Evolutionary conservation across 2,797 vertebrate genomes (phyloP), one percentile per base, ranked within the genome.

Genomic region (Lerista edwardsae): DNA sequence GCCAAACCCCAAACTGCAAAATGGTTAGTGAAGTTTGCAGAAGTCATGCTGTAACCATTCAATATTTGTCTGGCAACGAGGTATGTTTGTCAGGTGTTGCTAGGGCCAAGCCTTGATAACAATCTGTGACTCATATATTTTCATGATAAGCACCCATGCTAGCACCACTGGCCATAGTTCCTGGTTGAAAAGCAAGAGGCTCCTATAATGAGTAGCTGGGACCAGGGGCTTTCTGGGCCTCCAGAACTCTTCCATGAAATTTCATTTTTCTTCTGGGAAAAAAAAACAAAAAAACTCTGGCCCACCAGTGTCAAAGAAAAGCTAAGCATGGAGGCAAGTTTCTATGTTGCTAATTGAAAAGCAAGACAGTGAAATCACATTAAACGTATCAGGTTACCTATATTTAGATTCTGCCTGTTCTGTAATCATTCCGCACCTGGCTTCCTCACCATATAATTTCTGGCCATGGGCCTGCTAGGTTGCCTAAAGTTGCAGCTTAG

Each of bases 41-140:
- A 83, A 77, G 29, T 77, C 51, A n/a, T n/a, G n/a, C 51, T 69
- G 31, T 67, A 57, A n/a, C 64, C 51, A n/a, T 34, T 77, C 65
- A 39, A 61, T 71, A 51, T 77, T 84, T 84, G 36, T 27, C 44
- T 77, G 57, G 23, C 61, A 51, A 23, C 55, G 31, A 71, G 55
- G 10, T 77, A 62, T 34, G 34, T 78, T 62, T 84, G 8, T 36
- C 21, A 27, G 68, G 47, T 34, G 75, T 84, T 84, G 57, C 75
- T 84, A 47, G 25, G 69, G 57, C n/a, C 36, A 62, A 78, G 65
- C 55, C 15, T 44, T 78, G 67, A 78, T 84, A 47, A 84, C 29
- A 34, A 77, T 78, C 75, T 61, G 12, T 84, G 82, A 84, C 64
- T 83, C 65, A 47, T 36, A 71, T 41, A 59, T 62, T 83, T 76